Conservation (phyloP, 2,888 invertebrate genomes). For the Pyrocoelia pectoralis region DNA sequence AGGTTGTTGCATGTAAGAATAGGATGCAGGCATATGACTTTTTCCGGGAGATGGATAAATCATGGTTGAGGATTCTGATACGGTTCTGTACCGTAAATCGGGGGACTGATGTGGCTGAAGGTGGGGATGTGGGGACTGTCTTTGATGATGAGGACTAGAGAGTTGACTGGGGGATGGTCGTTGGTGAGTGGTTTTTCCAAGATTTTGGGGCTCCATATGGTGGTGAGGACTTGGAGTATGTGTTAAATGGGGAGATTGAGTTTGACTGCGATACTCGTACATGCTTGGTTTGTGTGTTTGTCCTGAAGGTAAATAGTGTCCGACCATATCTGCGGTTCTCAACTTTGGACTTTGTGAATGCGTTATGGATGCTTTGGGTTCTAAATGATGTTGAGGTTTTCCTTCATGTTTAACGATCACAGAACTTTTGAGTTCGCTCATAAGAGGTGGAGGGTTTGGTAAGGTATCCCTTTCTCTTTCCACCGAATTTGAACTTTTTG, state of each 20-base stretch:
- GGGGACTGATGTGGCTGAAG: conserved; percentile 55
- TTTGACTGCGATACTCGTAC: conserved; percentile 59
- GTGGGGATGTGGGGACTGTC: conserved; percentile 60
- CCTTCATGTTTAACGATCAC: conserved; percentile 83
- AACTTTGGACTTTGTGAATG: conserved; percentile 68
- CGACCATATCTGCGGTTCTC: conserved; percentile 62
- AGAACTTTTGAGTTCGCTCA: conserved; percentile 76
- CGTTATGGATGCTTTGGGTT: conserved; percentile 62
- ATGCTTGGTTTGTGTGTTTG: conserved; percentile 54
- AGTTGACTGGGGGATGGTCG: conserved; percentile 52
- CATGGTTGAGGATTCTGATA: conserved; percentile 53
- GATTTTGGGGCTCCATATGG: conserved; percentile 54
- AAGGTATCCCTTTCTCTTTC: conserved; percentile 58
- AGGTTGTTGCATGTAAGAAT: conserved; percentile 59
- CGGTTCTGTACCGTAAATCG: conserved; percentile 54
- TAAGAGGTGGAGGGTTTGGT: conserved; percentile 72
- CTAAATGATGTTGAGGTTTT: conserved; percentile 67
- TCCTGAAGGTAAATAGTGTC: conserved; percentile 65
- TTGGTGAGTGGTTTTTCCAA: conserved; percentile 51
- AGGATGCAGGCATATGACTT: conserved; percentile 51
- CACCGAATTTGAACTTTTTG: conserved; percentile 53
- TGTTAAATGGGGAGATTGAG: conserved; percentile 59
- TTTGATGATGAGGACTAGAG: conserved; percentile 62
- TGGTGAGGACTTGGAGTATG: conserved; percentile 55
- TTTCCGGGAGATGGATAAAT: conserved; percentile 51